Evolutionary conservation across 2,888 invertebrate genomes (phyloP).

Genomic region (Ichneumoninae sp.): DNA sequence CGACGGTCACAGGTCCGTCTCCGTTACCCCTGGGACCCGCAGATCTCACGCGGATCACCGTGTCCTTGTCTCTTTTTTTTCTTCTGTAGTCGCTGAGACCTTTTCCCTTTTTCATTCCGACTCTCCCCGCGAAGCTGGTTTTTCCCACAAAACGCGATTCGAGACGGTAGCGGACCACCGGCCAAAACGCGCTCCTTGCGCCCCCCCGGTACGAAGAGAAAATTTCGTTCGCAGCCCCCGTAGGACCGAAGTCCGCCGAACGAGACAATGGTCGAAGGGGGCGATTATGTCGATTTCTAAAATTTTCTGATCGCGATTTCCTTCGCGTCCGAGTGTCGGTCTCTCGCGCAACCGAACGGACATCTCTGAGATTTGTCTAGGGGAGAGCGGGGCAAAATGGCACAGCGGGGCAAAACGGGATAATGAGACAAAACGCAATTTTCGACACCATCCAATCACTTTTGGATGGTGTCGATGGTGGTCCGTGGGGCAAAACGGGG

Average conservation of each 20-base stretch:
- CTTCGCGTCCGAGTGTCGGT: background rate
- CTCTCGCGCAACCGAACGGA: slow-evolving; percentile 3
- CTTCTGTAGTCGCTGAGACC: slow-evolving; percentile 16
- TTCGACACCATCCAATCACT: too few relatives aligned
- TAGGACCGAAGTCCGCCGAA: slow-evolving; percentile 33
- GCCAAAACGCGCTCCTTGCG: slow-evolving; percentile 36
- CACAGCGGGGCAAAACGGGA: too few relatives aligned
- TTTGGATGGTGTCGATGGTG: too few relatives aligned
- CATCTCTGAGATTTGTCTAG: slow-evolving; percentile 12
- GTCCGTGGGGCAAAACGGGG: too few relatives aligned
- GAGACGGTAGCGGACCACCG: slow-evolving; percentile 62
- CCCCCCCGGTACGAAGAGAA: slow-evolving; percentile 37
- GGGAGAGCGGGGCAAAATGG: too few relatives aligned
- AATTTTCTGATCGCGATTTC: slow-evolving; percentile 25
- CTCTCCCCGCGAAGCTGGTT: slow-evolving; percentile 39
- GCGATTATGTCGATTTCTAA: slow-evolving; percentile 26
- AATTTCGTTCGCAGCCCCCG: slow-evolving; percentile 15
- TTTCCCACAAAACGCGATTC: slow-evolving; percentile 59
- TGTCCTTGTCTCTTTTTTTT: slow-evolving; percentile 29
- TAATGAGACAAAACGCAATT: too few relatives aligned
- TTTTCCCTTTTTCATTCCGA: slow-evolving; percentile 19
- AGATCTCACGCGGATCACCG: slow-evolving; percentile 54
- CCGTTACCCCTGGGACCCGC: slow-evolving; percentile 39
- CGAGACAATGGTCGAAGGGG: background rate
- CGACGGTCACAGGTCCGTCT: slow-evolving; percentile 37